Evolutionary conservation across 2,888 invertebrate genomes (phyloP).

Genomic region (Tetanocera ferruginea): DNA sequence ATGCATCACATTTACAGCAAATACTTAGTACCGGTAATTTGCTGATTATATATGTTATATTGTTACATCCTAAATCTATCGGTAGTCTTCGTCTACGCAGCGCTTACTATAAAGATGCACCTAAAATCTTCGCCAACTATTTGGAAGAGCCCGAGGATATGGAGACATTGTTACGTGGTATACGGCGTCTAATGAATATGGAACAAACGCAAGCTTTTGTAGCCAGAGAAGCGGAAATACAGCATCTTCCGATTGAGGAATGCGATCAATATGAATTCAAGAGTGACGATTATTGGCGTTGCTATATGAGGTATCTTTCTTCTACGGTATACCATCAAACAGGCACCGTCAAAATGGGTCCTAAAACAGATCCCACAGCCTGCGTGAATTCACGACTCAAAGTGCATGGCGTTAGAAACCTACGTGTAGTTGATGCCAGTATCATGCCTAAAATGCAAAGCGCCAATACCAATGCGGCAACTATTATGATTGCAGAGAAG

Average conservation of each 20-base stretch:
- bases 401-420: conserved; percentile 75
- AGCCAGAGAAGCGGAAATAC: conserved; percentile 58
- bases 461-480: conserved; percentile 86
- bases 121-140: conserved; percentile 78
- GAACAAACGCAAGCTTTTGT: conserved; percentile 68
- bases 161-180: conserved; percentile 71
- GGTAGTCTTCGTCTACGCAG: conserved; percentile 73
- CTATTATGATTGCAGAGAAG: conserved; percentile 89
- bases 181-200: conserved; percentile 66
- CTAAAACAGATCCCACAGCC: conserved; percentile 75
- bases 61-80: conserved; percentile 70
- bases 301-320: conserved; percentile 76
- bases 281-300: conserved; percentile 75
- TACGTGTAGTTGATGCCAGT: conserved; percentile 82
- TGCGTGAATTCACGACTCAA: conserved; percentile 78
- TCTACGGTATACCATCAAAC: conserved; percentile 79
- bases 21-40: conserved; percentile 53
- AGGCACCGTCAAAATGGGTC: conserved; percentile 80
- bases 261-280: conserved; percentile 56
- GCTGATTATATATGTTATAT: conserved; percentile 67
- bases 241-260: conserved; percentile 54
- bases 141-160: conserved; percentile 74
- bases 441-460: conserved; percentile 65
- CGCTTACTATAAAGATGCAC: conserved; percentile 73
- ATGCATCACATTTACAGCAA: not conserved